phyloP scores from a whole-genome alignment of 2,888 invertebrate species.

The Macrostomum cliftonense region DNA sequence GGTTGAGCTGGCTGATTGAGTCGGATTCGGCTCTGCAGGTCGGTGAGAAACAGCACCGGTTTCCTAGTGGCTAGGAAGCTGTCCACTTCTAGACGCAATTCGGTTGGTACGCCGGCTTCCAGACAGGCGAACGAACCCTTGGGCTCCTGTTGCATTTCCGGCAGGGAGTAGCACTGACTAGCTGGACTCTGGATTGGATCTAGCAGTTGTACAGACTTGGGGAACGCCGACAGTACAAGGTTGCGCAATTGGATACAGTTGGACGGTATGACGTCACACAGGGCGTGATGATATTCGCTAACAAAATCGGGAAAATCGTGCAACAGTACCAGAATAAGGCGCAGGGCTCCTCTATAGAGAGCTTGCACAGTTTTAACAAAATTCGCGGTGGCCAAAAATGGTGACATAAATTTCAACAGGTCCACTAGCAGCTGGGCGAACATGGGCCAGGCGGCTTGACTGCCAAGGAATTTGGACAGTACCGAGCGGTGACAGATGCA shows the following conservation, averaged over 20 bases:
- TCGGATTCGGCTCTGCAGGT: slow-evolving; percentile 33
- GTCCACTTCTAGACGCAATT: slow-evolving; percentile 41
- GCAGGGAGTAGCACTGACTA: too few species aligned
- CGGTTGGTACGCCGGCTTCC: too few species aligned
- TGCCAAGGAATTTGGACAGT: too few species aligned
- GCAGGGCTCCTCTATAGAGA: slow-evolving; percentile 71
- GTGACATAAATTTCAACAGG: slow-evolving; percentile 84
- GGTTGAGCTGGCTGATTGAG: too few species aligned
- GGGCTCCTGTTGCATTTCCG: too few species aligned
- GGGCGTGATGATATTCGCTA: slow-evolving; percentile 94
- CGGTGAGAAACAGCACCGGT: slow-evolving; percentile 83
- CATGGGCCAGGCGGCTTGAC: slow-evolving; percentile 43
- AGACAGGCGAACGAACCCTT: too few species aligned
- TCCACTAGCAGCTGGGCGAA: slow-evolving; percentile 86
- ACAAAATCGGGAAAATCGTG: slow-evolving; percentile 98
- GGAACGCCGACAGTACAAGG: slow-evolving; percentile 87
- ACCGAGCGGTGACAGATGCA: too few species aligned
- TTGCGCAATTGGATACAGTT: slow-evolving; percentile 98
- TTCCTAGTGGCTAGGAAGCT: slow-evolving; percentile 80
- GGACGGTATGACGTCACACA: slow-evolving; percentile 95
- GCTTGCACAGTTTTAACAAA: slow-evolving; percentile 76
- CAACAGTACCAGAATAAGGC: slow-evolving; percentile 75
- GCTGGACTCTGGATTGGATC: slow-evolving; percentile 56
- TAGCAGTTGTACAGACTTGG: slow-evolving; percentile 76
- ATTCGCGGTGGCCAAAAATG: slow-evolving; percentile 87